Percentiles rank a stretch among this genome's conserved stretches.
These are phyloP conservation scores for Lepidurus arcticus DNA, from an alignment of 1,140 invertebrate genomes.

Conservation along the genomic window DNA sequence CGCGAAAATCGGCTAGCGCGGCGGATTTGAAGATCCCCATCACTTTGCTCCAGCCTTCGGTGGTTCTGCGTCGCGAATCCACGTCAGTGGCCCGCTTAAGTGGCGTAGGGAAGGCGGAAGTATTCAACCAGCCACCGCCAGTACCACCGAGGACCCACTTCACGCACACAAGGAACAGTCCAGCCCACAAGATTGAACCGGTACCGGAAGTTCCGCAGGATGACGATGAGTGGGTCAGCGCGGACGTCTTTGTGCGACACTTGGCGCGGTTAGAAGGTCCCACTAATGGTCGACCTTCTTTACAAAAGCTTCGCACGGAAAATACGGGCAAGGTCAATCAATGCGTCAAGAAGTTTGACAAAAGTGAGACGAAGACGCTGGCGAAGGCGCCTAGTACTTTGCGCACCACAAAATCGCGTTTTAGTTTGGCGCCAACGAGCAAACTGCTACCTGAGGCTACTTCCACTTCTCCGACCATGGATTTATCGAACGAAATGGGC, in stretches of 20 bases:
- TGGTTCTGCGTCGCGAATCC: background rate
- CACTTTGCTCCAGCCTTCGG: background rate
- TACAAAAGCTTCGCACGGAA: conserved; percentile 56
- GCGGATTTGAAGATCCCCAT: background rate
- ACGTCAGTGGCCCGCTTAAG: background rate
- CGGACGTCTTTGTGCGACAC: conserved; percentile 43
- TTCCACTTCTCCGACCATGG: background rate
- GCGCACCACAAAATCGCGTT: background rate
- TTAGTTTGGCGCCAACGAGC: background rate
- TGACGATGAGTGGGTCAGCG: conserved; percentile 46
- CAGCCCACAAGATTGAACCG: conserved; percentile 20
- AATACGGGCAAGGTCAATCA: conserved; percentile 63
- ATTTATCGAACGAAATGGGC: background rate
- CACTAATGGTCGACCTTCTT: conserved; percentile 53
- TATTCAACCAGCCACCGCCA: background rate
- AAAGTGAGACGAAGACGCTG: conserved; percentile 39
- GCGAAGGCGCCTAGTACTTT: background rate
- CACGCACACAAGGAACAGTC: background rate
- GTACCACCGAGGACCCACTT: background rate
- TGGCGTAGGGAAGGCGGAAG: background rate
- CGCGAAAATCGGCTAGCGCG: background rate
- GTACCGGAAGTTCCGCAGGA: conserved; percentile 23
- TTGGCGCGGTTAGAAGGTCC: conserved; percentile 36
- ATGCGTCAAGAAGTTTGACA: conserved; percentile 59
- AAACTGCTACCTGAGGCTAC: background rate